Evolutionary conservation across 2,888 invertebrate genomes (phyloP), one percentile per base, ranked within the genome.

Genomic region (Anaspis maculata): DNA sequence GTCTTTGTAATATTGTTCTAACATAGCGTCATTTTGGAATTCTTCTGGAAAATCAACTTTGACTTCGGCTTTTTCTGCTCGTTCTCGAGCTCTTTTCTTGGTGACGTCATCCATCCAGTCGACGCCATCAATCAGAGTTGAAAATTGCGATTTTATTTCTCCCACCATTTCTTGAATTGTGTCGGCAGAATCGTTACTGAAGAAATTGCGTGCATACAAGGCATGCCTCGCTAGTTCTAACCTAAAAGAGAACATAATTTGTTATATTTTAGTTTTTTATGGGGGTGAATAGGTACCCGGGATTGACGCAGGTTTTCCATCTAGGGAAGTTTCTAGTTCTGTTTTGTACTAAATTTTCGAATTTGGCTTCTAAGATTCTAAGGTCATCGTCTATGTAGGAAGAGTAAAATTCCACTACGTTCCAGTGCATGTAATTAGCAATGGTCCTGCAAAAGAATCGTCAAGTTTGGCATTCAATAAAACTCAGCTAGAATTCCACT

Each of bases 101-200:
- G 91, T 91, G 41, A 68, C 64, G 0, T 75, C 74, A 54, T 91
- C 90, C 91, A 92, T 91, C 92, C 92, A 92, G 25, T 80, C 79
- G 7, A 88, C 77, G 34, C 76, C 71, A 3, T 71, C 66, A 32
- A 89, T 60, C n/a, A 88, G 83, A 46, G 81, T 75, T 35, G 76
- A 74, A 67, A 91, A 90, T 41, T 86, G 27, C 3, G 22, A 15
- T 39, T 83, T 76, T 47, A 94, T 86, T 45, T 84, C 80, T 34
- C 73, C 69, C 0, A 89, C 87, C 82, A 90, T 84, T 58, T 85
- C 83, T 39, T 84, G 59, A 1, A 87, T 88, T 42, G 76, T 78
- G 21, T 74, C 70, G 60, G 87, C 86, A 0, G 86, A 80, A 30
- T 81, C 76, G 54, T 84, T 77, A 43, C 85, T 76, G 68, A 89